Conservation (phyloP, 2,888 invertebrate species). For the Eristalinus aeneus region DNA sequence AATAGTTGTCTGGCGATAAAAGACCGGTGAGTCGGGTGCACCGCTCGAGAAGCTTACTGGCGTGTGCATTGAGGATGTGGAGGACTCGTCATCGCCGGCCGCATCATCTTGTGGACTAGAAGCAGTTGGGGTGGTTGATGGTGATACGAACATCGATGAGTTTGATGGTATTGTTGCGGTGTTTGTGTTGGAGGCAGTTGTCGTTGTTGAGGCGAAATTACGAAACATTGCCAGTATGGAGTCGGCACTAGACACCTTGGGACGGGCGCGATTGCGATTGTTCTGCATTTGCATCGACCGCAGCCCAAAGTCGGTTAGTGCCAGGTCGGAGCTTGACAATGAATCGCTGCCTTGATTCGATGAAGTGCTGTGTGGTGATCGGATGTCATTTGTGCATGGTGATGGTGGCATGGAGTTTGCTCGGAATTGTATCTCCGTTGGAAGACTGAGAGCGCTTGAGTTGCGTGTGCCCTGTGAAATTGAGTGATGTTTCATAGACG, state of each 20-base stretch:
- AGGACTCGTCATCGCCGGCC: conserved; percentile 86
- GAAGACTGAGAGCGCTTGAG: conserved; percentile 77
- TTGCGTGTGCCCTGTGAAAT: conserved; percentile 74
- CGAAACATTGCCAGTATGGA: conserved; percentile 90
- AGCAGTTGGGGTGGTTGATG: conserved; percentile 87
- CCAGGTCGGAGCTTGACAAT: conserved; percentile 87
- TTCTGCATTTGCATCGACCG: conserved; percentile 73
- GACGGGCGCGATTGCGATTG: conserved; percentile 76
- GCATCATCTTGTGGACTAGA: conserved; percentile 89
- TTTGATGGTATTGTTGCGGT: conserved; percentile 77
- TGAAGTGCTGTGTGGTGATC: conserved; percentile 86
- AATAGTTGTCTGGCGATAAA: conserved; percentile 81
- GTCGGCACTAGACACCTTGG: conserved; percentile 89
- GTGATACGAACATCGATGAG: conserved; percentile 84
- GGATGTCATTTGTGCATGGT: conserved; percentile 83
- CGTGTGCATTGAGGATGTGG: conserved; percentile 85
- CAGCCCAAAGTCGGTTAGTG: conserved; percentile 83
- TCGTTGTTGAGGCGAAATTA: conserved; percentile 86
- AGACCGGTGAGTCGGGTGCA: conserved; percentile 84
- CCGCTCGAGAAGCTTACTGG: conserved; percentile 84
- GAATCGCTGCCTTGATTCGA: conserved; percentile 90
- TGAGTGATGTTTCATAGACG: conserved; percentile 21
- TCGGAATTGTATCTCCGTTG: conserved; percentile 76
- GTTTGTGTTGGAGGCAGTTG: conserved; percentile 77
- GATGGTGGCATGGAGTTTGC: conserved; percentile 84